A percentile compares a stretch with the other conserved stretches of the same genome.
Evolutionary conservation across 2,113 vertebrate species (phyloP).

Genomic region (Cacatua alba): DNA sequence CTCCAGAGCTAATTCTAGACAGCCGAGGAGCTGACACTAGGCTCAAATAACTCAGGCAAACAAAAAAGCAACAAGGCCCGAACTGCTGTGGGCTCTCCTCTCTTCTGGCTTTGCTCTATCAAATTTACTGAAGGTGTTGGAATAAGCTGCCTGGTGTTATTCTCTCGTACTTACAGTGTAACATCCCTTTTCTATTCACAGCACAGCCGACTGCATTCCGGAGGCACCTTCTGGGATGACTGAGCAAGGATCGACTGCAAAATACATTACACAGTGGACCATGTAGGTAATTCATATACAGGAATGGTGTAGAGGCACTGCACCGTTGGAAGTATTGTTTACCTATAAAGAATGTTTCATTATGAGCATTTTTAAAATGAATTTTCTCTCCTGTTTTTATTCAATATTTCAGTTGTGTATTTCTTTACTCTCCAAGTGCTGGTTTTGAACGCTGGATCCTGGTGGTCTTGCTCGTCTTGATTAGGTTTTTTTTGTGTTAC

Average conservation of each 20-base stretch:
- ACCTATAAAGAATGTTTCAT: background rate
- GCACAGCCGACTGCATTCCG: background rate
- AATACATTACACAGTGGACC: background rate
- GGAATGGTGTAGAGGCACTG: background rate
- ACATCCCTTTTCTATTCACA: background rate
- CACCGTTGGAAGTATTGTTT: background rate
- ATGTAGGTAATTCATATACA: background rate
- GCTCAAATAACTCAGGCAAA: background rate
- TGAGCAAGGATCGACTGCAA: background rate
- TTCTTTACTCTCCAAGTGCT: background rate
- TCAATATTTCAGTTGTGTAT: background rate
- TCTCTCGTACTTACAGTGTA: background rate
- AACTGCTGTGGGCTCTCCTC: background rate
- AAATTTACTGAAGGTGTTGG: background rate
- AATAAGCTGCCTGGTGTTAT: background rate
- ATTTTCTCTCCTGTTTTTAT: background rate
- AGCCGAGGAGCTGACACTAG: background rate
- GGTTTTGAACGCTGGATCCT: background rate
- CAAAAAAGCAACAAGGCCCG: background rate
- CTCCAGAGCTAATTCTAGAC: background rate
- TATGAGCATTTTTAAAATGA: background rate
- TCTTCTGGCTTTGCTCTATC: background rate
- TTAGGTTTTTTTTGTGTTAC: background rate
- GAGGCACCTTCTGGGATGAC: background rate
- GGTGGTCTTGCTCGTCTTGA: background rate